These are phyloP conservation scores for Hycleus cichorii DNA, from an alignment of 1,140 invertebrate genomes.

Conservation along the genomic window DNA sequence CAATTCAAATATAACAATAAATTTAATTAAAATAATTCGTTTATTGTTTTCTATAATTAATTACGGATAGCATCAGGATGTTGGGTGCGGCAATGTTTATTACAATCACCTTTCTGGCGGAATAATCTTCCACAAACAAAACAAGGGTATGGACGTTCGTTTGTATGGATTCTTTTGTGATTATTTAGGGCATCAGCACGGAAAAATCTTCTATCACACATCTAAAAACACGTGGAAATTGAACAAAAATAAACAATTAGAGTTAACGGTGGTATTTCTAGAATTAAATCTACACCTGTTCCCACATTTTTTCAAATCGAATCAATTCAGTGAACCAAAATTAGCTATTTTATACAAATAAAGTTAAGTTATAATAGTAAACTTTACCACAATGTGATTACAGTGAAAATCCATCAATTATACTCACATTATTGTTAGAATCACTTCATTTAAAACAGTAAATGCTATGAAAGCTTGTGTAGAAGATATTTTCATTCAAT, in stretches of 20 bases:
- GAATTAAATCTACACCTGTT: too few species aligned
- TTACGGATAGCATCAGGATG: conserved; percentile 36
- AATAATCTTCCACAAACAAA: conserved; percentile 58
- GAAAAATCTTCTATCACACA: conserved; percentile 51
- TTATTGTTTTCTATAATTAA: not conserved
- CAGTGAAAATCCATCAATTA: too few species aligned
- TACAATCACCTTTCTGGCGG: conserved; percentile 52
- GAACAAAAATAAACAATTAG: not conserved
- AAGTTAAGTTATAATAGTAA: too few species aligned
- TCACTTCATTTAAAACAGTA: too few species aligned
- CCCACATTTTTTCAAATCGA: too few species aligned
- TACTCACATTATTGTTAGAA: too few species aligned
- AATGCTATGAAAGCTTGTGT: too few species aligned
- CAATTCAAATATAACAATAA: conserved; percentile 2
- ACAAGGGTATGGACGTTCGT: conserved; percentile 62
- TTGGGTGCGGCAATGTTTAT: conserved; percentile 52
- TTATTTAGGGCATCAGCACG: conserved; percentile 51
- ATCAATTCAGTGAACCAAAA: too few species aligned
- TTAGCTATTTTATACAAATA: too few species aligned
- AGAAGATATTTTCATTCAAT: too few species aligned
- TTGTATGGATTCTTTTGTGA: conserved; percentile 58
- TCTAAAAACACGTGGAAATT: conserved; percentile 20
- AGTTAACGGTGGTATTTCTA: too few species aligned
- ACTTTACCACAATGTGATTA: too few species aligned
- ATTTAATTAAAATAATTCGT: not conserved